These are phyloP conservation scores for Solenodon paradoxus DNA, from an alignment of 2,113 vertebrate species.

Conservation along the genomic window DNA sequence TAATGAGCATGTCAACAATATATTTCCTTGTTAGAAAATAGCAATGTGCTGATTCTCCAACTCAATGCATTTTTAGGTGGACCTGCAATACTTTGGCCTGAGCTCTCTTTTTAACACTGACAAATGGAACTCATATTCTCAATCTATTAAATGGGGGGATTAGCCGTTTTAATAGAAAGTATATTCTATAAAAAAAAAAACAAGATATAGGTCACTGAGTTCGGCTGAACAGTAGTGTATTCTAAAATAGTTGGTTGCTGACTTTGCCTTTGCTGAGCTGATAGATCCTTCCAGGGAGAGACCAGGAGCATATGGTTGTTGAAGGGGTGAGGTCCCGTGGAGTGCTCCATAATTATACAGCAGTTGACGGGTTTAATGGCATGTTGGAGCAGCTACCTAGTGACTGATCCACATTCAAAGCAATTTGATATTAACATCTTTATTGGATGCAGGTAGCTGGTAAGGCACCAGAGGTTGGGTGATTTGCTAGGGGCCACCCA, in stretches of 20 bases:
- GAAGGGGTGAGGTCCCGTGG: background rate
- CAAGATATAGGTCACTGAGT: background rate
- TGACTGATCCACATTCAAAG: background rate
- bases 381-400: background rate
- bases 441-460: constrained; percentile 18
- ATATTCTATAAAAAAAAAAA: background rate
- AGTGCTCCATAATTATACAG: background rate
- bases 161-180: background rate
- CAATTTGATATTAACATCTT: constrained; percentile 19
- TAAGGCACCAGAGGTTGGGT: background rate
- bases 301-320: background rate
- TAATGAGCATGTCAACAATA: constrained; percentile 28
- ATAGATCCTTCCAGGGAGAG: background rate
- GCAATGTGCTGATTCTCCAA: background rate
- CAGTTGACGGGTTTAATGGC: constrained; percentile 12
- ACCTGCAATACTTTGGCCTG: background rate
- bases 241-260: constrained; percentile 28
- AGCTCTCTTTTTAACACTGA: background rate
- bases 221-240: background rate
- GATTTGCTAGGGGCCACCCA: constrained; percentile 38
- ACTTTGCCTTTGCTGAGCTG: background rate
- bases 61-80: constrained; percentile 22
- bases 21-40: constrained; percentile 53
- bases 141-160: background rate
- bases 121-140: background rate